phyloP scores from a whole-genome alignment of 2,797 vertebrate species.

The Fistularia tabacaria region DNA sequence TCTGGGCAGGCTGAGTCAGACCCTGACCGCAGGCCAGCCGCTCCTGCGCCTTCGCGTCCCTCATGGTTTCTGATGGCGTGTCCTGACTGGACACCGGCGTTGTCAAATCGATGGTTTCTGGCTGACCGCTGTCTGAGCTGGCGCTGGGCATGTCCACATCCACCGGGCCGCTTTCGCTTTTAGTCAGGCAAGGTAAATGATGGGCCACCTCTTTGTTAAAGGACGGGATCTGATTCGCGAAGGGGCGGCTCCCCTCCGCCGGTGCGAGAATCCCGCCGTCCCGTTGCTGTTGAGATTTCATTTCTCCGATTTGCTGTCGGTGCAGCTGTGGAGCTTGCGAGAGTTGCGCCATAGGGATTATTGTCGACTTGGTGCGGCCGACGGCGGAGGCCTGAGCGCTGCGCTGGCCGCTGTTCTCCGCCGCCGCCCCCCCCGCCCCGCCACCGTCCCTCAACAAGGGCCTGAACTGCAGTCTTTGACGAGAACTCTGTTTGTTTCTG shows the following conservation, averaged over 20 bases:
- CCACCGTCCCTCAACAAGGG: slow-evolving; percentile 64
- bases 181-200: slow-evolving; percentile 54
- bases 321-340: slow-evolving; percentile 45
- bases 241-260: slow-evolving; percentile 45
- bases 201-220: slow-evolving; percentile 60
- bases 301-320: slow-evolving; percentile 42
- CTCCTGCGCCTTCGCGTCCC: slow-evolving; percentile 52
- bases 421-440: slow-evolving; percentile 7
- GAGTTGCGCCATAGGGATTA: slow-evolving; percentile 45
- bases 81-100: slow-evolving; percentile 74
- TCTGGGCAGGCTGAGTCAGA: slow-evolving; percentile 42
- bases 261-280: slow-evolving; percentile 23
- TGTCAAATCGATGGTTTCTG: slow-evolving; percentile 82
- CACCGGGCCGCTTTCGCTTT: slow-evolving; percentile 59
- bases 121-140: slow-evolving; percentile 74
- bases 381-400: slow-evolving; percentile 33
- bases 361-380: slow-evolving; percentile 31
- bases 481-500: slow-evolving; percentile 76
- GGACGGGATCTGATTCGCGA: slow-evolving; percentile 45
- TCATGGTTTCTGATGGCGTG: slow-evolving; percentile 58
- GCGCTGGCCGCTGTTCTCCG: slow-evolving; percentile 26
- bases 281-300: slow-evolving; percentile 46
- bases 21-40: slow-evolving; percentile 39
- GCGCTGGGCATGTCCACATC: slow-evolving; percentile 90
- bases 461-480: slow-evolving; percentile 85